Evolutionary conservation across 2,888 invertebrate species (phyloP).

Genomic region (Hydrotaea diabolus): DNA sequence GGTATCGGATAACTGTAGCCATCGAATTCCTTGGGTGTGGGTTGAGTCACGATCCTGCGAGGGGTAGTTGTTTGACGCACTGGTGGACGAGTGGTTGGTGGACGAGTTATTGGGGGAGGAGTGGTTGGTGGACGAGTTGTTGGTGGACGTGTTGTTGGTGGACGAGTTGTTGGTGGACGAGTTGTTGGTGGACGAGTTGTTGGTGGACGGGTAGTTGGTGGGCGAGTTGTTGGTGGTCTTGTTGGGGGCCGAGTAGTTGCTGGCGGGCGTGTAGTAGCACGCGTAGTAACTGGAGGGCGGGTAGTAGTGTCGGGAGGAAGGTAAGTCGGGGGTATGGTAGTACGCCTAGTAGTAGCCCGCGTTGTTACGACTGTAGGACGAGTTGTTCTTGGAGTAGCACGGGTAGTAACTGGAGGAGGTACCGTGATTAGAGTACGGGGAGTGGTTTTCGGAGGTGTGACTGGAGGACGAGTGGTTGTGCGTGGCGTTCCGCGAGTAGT

Average conservation of each 20-base stretch:
- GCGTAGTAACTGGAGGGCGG: slow-evolving; percentile 50
- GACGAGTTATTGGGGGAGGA: slow-evolving; percentile 56
- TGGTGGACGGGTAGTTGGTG: slow-evolving; percentile 46
- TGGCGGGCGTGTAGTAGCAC: slow-evolving; percentile 36
- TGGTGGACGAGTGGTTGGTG: slow-evolving; percentile 57
- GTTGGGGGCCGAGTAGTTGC: slow-evolving; percentile 52
- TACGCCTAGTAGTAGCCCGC: slow-evolving; percentile 31
- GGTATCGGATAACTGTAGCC: slow-evolving; percentile 78
- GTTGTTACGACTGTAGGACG: no score
- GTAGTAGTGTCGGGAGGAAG: slow-evolving; percentile 54
- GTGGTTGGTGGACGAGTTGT: slow-evolving; percentile 63
- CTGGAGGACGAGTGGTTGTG: slow-evolving; percentile 59
- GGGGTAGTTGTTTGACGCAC: slow-evolving; percentile 57
- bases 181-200: slow-evolving; percentile 59
- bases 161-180: slow-evolving; percentile 60
- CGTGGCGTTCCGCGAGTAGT: slow-evolving; percentile 65
- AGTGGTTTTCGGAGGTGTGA: slow-evolving; percentile 61
- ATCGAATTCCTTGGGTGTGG: slow-evolving; percentile 66
- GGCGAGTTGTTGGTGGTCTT: slow-evolving; percentile 41
- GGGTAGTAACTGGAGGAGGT: slow-evolving; percentile 67
- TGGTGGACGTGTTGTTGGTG: slow-evolving; percentile 49
- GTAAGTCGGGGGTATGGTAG: slow-evolving; percentile 62
- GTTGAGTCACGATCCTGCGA: slow-evolving; percentile 57
- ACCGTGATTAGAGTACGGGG: slow-evolving; percentile 31
- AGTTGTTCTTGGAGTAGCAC: slow-evolving; percentile 39